A percentile compares a stretch with the other conserved stretches of the same genome.
These are phyloP conservation scores for Conops quadrifasciatus DNA, from an alignment of 2,888 invertebrate genomes.

Conservation along the genomic window DNA sequence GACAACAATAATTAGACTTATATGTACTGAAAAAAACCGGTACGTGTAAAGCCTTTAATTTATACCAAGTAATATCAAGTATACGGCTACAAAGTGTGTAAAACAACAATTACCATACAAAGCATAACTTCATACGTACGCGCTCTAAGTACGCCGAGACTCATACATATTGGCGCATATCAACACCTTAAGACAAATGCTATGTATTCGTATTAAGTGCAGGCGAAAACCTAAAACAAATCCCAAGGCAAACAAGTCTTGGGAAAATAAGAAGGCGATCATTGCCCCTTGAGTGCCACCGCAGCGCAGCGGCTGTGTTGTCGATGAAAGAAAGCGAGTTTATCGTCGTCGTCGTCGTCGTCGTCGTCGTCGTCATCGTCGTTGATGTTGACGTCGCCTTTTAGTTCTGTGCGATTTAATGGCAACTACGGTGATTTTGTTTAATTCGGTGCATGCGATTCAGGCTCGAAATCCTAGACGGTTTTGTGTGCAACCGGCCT, in stretches of 20 bases:
- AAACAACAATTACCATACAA: too few species aligned
- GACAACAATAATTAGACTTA: background rate
- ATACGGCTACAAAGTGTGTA: conserved; percentile 2
- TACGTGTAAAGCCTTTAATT: background rate
- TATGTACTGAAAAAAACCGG: conserved; percentile 1
- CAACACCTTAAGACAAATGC: conserved; percentile 2
- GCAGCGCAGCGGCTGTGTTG: conserved; percentile 9
- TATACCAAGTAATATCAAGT: background rate
- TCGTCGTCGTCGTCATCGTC: background rate
- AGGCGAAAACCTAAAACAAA: conserved; percentile 43
- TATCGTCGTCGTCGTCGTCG: conserved; percentile 13
- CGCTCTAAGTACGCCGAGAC: background rate
- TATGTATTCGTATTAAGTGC: conserved; percentile 11
- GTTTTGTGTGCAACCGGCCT: conserved; percentile 1
- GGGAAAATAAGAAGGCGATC: conserved; percentile 47
- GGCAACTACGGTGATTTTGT: conserved; percentile 6
- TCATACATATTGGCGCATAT: conserved; percentile 12
- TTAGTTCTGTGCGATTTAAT: conserved; percentile 29
- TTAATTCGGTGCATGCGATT: conserved; percentile 9
- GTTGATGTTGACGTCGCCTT: conserved; percentile 1
- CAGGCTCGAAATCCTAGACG: conserved; percentile 12
- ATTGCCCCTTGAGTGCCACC: conserved; percentile 43
- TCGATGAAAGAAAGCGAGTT: conserved; percentile 42
- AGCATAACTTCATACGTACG: background rate
- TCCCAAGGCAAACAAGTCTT: conserved; percentile 62